Base-by-base conservation (phyloP, 2,888 invertebrate species). In the Hecatera dysodea region DNA sequence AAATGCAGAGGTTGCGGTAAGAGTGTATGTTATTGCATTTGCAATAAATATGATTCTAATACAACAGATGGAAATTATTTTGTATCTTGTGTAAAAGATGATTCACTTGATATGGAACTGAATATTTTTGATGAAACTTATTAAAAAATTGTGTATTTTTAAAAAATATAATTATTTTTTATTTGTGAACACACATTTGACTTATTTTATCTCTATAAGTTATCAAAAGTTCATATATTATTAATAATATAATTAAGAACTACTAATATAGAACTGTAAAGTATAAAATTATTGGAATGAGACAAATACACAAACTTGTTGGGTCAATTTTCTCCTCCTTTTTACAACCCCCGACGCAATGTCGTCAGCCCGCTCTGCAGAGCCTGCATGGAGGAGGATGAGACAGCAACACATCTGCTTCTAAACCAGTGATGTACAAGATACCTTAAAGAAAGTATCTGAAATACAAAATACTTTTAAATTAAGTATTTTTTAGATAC, bases 1-100 rank as follows among this genome's bases (percentile, higher is more conserved):
- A 95, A 95, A 89, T 96, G 96, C 87, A 92, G 94, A 82, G 85
- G 88, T 50, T 96, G 96, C 89, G 83, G 92, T 46, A 93, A 91
- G 85, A 96, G 95, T 87, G 75, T 81, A 48, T 88, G 87, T 79
- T 95, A 95, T 84, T 96, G 96, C 88, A 85, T 89, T 70, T 95
- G 95, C 87, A 83, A 66, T 61, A 91, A 90, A 77, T 95, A 95
- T 91, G 88, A 94, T 83, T 86, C 75, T 85, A 86, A 91, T 83
- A 69, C 69, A 55, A 87, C 85, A 60, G 89, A 93, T 85, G 96
- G 96, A 11, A 92, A 83, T 61, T 96, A 88, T 87, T 96, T 95
- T 81, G 87, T 84, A 64, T 92, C 93, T 44, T 90, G 89, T 90
- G 84, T 95, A 29, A 87, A 91, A 77, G 88, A 88, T 85, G 93